A percentile compares a stretch with the other conserved stretches of the same genome.
Evolutionary conservation across 2,888 invertebrate species (phyloP).

Genomic region (Lepidochitona cinerea): DNA sequence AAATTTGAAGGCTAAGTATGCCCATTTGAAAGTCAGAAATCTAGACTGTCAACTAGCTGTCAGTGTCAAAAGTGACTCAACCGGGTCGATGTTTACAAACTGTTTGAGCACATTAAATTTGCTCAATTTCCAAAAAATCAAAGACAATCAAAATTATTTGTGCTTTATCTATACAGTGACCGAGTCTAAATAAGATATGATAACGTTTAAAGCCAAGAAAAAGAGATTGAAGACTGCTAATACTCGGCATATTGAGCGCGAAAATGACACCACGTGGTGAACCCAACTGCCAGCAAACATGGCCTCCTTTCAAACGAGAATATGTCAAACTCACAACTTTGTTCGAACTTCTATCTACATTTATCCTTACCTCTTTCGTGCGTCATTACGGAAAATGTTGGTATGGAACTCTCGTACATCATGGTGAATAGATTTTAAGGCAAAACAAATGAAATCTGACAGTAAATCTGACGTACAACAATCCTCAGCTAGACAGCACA

Average conservation of each 20-base stretch:
- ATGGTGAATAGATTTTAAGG: not conserved
- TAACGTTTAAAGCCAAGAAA: too few species aligned
- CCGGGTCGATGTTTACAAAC: too few species aligned
- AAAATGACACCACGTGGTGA: conserved; percentile 2
- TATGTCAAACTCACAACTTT: not conserved
- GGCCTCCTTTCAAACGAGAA: conserved; percentile 2
- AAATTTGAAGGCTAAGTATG: too few species aligned
- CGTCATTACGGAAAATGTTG: not conserved
- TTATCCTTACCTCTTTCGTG: conserved; percentile 3
- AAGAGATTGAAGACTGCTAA: too few species aligned
- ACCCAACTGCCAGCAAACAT: not conserved
- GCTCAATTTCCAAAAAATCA: too few species aligned
- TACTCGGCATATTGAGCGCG: conserved; percentile 2
- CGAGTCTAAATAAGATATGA: too few species aligned
- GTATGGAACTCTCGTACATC: not conserved
- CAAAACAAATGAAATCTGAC: not conserved
- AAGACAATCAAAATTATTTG: too few species aligned
- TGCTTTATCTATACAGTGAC: too few species aligned
- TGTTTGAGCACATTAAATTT: too few species aligned
- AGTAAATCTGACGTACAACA: not conserved
- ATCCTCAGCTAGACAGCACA: conserved; percentile 29
- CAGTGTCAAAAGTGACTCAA: too few species aligned
- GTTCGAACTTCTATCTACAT: not conserved
- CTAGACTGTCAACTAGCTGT: too few species aligned
- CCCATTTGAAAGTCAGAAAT: too few species aligned